These are phyloP conservation scores for Chondrilla cf. caribensis DNA, from an alignment of 37 sponge, comb jelly and placozoan genomes.

Conservation along the genomic window DNA sequence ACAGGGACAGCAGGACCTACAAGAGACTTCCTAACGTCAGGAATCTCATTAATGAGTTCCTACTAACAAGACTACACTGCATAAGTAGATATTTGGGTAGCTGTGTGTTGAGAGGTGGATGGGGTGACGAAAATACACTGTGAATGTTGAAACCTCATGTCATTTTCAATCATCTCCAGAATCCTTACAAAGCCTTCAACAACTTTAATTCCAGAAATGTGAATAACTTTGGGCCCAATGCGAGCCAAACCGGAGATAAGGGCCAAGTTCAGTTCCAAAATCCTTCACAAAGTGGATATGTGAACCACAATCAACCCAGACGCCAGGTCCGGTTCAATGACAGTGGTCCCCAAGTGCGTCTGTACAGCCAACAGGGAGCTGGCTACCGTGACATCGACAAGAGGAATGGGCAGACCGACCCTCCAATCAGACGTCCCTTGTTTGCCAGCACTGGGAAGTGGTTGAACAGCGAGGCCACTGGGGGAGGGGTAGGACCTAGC, in stretches of 20 bases:
- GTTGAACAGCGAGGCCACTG: background rate
- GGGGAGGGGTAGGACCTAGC: too few relatives aligned
- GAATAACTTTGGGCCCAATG: background rate
- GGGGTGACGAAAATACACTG: too few relatives aligned
- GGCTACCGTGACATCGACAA: background rate
- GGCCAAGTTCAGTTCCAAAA: background rate
- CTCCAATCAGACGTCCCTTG: background rate
- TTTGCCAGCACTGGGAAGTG: background rate
- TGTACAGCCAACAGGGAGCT: background rate
- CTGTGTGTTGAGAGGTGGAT: too few relatives aligned
- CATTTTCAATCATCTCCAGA: background rate
- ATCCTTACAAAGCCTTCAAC: background rate
- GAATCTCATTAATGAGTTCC: too few relatives aligned
- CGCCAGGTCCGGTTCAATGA: constrained; percentile 11
- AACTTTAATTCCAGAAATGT: background rate
- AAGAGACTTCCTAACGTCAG: too few relatives aligned
- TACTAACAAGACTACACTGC: too few relatives aligned
- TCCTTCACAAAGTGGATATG: background rate
- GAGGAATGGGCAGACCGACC: background rate
- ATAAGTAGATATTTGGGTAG: too few relatives aligned
- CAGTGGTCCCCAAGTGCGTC: background rate
- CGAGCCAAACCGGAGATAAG: background rate
- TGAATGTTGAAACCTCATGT: background rate
- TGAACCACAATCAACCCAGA: background rate
- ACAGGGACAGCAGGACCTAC: too few relatives aligned